Conservation (phyloP, 2,888 invertebrate species). For the Trissonchulus sp. region DNA sequence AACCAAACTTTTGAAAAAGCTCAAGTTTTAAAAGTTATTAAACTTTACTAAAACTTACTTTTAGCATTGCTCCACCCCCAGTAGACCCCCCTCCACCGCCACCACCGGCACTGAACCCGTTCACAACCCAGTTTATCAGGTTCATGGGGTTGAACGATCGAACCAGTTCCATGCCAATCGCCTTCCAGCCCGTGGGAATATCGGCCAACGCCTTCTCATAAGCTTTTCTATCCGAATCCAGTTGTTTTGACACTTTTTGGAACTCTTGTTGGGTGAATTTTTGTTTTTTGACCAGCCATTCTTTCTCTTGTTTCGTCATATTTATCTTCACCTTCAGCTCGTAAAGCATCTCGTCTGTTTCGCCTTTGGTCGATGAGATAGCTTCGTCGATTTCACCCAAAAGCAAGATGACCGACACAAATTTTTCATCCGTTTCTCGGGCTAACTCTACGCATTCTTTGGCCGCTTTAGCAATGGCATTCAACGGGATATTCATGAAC, state of each 20-base stretch:
- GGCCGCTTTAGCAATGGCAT: background rate
- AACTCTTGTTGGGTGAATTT: background rate
- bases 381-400: slow-evolving; percentile 11
- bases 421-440: slow-evolving; percentile 5
- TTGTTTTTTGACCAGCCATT: background rate
- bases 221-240: background rate
- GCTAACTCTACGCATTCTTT: background rate
- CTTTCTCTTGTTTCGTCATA: background rate
- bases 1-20: too few relatives aligned
- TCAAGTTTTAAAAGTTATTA: too few relatives aligned
- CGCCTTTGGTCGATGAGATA: background rate
- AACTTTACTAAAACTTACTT: too few relatives aligned
- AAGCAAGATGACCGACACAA: slow-evolving; percentile 4
- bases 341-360: background rate
- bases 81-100: too few relatives aligned
- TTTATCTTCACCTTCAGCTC: background rate
- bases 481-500: background rate
- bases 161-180: slow-evolving; percentile 9
- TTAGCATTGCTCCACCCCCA: too few relatives aligned
- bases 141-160: slow-evolving; percentile 17
- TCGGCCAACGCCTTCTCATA: slow-evolving; percentile 24
- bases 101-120: background rate
- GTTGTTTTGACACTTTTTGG: background rate
- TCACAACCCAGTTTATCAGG: background rate
- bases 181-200: slow-evolving; percentile 29